Percentiles rank a stretch among this genome's conserved stretches.
phyloP scores from a whole-genome alignment of 1,140 invertebrate species.

The Macrobrachium nipponense region DNA sequence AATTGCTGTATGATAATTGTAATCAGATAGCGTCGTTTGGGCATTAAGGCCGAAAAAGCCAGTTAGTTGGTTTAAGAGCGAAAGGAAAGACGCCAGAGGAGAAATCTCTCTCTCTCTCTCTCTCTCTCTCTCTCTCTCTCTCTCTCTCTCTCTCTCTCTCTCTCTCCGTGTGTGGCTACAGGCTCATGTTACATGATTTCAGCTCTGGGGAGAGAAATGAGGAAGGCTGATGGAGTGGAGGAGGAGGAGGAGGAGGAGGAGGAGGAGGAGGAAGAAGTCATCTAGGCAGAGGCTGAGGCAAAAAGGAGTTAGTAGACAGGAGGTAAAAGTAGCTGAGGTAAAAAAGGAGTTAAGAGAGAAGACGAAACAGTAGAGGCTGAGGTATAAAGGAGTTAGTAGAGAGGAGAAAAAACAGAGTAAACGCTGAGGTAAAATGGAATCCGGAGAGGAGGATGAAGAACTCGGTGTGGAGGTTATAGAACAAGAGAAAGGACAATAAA shows the following conservation, averaged over 20 bases:
- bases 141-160: conserved; percentile 24
- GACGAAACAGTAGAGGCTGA: no score
- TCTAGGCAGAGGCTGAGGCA: background rate
- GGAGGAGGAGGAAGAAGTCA: background rate
- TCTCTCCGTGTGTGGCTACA: background rate
- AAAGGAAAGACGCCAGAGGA: conserved; percentile 1
- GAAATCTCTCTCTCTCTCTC: conserved; percentile 6
- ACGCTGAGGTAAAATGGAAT: no score
- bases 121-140: conserved; percentile 20
- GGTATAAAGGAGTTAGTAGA: background rate
- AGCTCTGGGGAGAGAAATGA: background rate
- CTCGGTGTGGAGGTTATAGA: no score
- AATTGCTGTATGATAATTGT: conserved; percentile 47
- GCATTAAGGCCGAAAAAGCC: conserved; percentile 2
- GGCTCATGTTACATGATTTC: background rate
- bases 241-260: background rate
- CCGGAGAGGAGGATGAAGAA: no score
- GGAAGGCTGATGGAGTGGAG: background rate
- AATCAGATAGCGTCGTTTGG: conserved; percentile 28
- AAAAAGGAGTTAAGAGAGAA: background rate
- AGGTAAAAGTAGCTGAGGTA: background rate
- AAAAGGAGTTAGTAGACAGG: background rate
- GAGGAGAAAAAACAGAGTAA: background rate
- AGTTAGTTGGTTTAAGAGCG: conserved; percentile 2
- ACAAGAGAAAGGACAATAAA: no score